Evolutionary conservation across 1,140 invertebrate genomes (phyloP).

Genomic region (Pogonus chalceus): DNA sequence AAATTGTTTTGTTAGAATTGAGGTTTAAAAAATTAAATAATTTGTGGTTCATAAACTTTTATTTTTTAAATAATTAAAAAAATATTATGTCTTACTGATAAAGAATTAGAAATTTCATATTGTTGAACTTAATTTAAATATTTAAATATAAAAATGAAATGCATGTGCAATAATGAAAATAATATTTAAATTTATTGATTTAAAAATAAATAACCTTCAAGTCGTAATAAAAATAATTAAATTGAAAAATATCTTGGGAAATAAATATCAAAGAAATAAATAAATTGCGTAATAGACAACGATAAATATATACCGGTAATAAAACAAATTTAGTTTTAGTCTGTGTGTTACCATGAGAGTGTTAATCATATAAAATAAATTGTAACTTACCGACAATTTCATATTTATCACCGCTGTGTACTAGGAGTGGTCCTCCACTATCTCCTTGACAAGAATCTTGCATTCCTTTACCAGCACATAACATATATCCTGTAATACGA

Average conservation of each 20-base stretch:
- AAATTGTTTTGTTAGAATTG: too few relatives aligned
- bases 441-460: conserved; percentile 80
- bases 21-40: too few relatives aligned
- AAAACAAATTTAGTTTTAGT: not conserved
- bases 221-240: not conserved
- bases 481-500: conserved; percentile 70
- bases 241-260: not conserved
- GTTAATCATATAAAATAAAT: not conserved
- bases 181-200: not conserved
- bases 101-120: too few relatives aligned
- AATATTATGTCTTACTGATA: too few relatives aligned
- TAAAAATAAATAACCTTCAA: not conserved
- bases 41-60: too few relatives aligned
- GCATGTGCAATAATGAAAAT: too few relatives aligned
- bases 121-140: too few relatives aligned
- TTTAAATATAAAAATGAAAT: too few relatives aligned
- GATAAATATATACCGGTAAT: too few relatives aligned
- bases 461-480: conserved; percentile 64
- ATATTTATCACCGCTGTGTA: conserved; percentile 58
- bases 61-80: too few relatives aligned
- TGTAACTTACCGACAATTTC: conserved; percentile 58
- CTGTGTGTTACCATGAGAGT: not conserved
- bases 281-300: too few relatives aligned
- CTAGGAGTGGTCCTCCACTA: conserved; percentile 67
- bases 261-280: not conserved